Percentiles rank a stretch among this genome's conserved stretches.
Evolutionary conservation across 2,888 invertebrate genomes (phyloP).

Genomic region (Alentia gelatinosa): DNA sequence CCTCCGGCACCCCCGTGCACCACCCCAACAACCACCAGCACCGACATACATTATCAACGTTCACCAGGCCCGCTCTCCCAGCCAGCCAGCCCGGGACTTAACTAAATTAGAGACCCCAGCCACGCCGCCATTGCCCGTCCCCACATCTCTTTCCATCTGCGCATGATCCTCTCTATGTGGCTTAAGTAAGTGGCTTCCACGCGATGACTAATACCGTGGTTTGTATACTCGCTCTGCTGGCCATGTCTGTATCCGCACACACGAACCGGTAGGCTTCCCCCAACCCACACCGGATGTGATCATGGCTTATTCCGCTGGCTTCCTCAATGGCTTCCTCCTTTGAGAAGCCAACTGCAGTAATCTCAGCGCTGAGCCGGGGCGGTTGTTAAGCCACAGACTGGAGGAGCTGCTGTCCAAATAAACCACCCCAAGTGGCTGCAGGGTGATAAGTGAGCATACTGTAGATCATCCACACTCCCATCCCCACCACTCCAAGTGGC

Average conservation of each 20-base stretch:
- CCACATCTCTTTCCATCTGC: too few relatives aligned
- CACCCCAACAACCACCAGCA: neutral
- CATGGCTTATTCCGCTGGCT: too few relatives aligned
- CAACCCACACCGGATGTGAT: too few relatives aligned
- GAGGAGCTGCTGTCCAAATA: neutral
- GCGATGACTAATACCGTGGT: too few relatives aligned
- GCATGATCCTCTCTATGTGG: too few relatives aligned
- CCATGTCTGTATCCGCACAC: too few relatives aligned
- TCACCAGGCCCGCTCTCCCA: neutral
- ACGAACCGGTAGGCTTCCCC: too few relatives aligned
- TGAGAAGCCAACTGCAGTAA: neutral
- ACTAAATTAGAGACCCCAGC: neutral
- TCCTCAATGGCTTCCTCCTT: neutral
- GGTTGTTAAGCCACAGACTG: neutral
- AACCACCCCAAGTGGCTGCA: neutral
- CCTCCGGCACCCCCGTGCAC: neutral
- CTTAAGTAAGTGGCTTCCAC: too few relatives aligned
- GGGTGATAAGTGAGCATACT: neutral
- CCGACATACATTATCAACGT: neutral
- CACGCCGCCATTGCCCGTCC: too few relatives aligned
- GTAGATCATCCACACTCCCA: neutral
- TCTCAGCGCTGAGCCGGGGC: neutral
- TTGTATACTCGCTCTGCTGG: too few relatives aligned
- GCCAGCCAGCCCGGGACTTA: neutral
- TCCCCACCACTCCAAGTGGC: too few relatives aligned